These are phyloP conservation scores for Drosophila putrida DNA, from an alignment of 2,888 invertebrate genomes.

Conservation along the genomic window DNA sequence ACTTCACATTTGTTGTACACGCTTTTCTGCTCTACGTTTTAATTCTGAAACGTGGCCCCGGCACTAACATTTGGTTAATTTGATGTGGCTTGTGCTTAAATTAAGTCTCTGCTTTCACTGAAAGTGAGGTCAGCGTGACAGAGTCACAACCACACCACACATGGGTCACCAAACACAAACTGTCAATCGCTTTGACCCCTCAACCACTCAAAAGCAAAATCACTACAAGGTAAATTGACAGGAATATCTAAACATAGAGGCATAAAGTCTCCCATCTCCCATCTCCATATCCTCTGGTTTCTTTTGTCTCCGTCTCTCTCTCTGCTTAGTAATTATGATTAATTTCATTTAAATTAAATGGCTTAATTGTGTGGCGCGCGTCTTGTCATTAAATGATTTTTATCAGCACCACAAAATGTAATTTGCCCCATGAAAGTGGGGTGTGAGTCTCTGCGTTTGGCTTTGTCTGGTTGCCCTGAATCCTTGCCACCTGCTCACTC, in stretches of 20 bases:
- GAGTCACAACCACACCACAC: conserved; percentile 10
- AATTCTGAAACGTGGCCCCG: conserved; percentile 46
- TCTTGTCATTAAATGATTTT: conserved; percentile 82
- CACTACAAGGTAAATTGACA: conserved; percentile 21
- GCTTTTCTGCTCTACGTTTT: conserved; percentile 40
- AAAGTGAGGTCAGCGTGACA: conserved; percentile 37
- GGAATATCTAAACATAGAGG: conserved; percentile 38
- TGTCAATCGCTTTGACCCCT: conserved; percentile 55
- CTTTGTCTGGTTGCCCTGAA: conserved; percentile 38
- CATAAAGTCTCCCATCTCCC: conserved; percentile 5
- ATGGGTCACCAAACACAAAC: conserved; percentile 11
- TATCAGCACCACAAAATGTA: conserved; percentile 72
- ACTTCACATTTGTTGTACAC: conserved; percentile 8
- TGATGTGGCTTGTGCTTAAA: conserved; percentile 70
- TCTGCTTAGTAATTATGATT: conserved; percentile 77
- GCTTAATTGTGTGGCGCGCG: conserved; percentile 73
- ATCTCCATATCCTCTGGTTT: neutral
- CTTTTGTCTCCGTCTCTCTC: neutral
- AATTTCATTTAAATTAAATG: conserved; percentile 82
- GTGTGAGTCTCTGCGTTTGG: neutral
- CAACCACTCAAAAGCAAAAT: neutral
- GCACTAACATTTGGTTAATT: conserved; percentile 74
- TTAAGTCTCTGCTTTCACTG: conserved; percentile 14
- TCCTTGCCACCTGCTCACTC: conserved; percentile 15
- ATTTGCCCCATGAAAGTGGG: conserved; percentile 43